These are phyloP conservation scores for Rhopalosiphum nymphaeae DNA, from an alignment of 2,888 invertebrate genomes.

Conservation along the genomic window DNA sequence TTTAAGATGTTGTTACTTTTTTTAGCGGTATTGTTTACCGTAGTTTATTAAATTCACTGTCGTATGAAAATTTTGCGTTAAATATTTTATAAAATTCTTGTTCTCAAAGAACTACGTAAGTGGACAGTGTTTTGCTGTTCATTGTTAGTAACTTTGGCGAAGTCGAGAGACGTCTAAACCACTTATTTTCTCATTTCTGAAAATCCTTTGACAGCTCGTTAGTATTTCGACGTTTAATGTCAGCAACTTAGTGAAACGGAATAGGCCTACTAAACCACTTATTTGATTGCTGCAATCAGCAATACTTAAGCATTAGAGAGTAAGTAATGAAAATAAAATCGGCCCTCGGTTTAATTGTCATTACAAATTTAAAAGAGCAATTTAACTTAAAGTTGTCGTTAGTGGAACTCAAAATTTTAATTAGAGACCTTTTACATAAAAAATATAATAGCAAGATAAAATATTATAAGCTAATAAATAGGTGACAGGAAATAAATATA, in stretches of 20 bases:
- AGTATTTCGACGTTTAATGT: background rate
- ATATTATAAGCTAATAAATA: background rate
- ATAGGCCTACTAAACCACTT: background rate
- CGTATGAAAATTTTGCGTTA: background rate
- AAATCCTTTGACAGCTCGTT: background rate
- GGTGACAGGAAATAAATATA: background rate
- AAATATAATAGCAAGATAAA: background rate
- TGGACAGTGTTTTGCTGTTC: background rate
- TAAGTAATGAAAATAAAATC: background rate
- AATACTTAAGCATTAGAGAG: background rate
- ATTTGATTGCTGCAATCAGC: constrained; percentile 2
- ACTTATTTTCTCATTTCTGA: background rate
- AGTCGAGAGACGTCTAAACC: background rate
- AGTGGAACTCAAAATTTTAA: background rate
- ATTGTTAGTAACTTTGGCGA: background rate
- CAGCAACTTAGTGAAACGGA: background rate
- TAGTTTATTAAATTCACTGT: background rate
- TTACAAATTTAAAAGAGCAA: background rate
- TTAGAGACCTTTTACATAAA: background rate
- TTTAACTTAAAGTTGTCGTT: background rate
- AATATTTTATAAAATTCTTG: background rate
- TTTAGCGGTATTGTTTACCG: background rate
- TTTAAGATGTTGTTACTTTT: background rate
- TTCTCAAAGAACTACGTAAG: background rate
- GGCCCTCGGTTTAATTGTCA: background rate